Evolutionary conservation across 2,113 vertebrate genomes (phyloP).

Genomic region (Coreoperca whiteheadi): DNA sequence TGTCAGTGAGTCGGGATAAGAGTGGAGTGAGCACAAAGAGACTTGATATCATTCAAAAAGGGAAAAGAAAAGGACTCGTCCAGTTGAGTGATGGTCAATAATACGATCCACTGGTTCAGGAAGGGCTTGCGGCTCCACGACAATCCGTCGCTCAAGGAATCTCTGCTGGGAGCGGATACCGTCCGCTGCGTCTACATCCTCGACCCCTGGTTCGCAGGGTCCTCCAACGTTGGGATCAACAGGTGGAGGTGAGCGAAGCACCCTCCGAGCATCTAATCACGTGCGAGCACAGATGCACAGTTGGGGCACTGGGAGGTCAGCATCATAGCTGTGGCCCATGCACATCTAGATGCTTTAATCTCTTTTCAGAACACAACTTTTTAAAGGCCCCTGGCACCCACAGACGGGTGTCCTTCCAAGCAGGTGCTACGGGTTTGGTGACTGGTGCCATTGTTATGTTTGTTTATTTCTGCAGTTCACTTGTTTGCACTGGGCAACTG

Average conservation of each 20-base stretch:
- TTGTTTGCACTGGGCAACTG: background rate
- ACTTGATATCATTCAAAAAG: slow-evolving; percentile 24
- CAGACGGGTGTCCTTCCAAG: too few species aligned
- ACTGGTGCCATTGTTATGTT: background rate
- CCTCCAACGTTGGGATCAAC: slow-evolving; percentile 98
- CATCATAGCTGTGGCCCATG: background rate
- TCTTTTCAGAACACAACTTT: background rate
- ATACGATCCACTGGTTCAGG: slow-evolving; percentile 98
- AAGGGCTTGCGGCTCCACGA: slow-evolving; percentile 98
- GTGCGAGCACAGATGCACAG: background rate
- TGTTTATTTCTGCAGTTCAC: background rate
- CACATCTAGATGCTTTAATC: background rate
- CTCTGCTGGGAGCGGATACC: slow-evolving; percentile 91
- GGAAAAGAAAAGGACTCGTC: slow-evolving; percentile 51
- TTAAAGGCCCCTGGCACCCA: background rate
- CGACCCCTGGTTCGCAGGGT: slow-evolving; percentile 98
- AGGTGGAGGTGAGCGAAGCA: slow-evolving; percentile 92
- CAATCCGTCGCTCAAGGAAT: slow-evolving; percentile 94
- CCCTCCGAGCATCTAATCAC: background rate
- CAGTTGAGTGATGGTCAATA: slow-evolving; percentile 91
- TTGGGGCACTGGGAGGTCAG: too few species aligned
- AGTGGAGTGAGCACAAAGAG: slow-evolving; percentile 17
- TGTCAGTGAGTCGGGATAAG: slow-evolving; percentile 3
- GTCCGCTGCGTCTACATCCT: slow-evolving; percentile 98
- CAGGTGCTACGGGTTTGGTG: too few species aligned